phyloP scores from a whole-genome alignment of 1,140 invertebrate genomes.

The Zaprionus tsacasi region DNA sequence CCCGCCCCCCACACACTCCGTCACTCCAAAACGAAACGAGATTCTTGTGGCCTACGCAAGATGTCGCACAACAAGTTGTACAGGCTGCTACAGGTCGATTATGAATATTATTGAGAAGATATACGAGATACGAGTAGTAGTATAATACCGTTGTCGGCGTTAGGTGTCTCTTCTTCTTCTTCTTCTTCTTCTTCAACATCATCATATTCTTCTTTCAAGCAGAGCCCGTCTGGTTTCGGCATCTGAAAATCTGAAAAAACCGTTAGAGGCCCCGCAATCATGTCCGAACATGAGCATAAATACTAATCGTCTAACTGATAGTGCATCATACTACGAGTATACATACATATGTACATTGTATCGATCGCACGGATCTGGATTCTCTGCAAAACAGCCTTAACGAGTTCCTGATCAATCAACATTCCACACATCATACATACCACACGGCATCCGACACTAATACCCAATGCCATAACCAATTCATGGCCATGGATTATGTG shows the following conservation, averaged over 20 bases:
- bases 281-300: conserved; percentile 24
- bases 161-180: no score
- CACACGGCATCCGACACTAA: conserved; percentile 21
- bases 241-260: conserved; percentile 10
- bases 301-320: conserved; percentile 13
- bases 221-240: neutral
- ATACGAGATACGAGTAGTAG: conserved; percentile 22
- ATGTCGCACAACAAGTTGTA: conserved; percentile 66
- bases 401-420: conserved; percentile 28
- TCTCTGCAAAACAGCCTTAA: neutral
- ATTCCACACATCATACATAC: conserved; percentile 1
- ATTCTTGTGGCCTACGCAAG: conserved; percentile 62
- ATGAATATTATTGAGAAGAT: conserved; percentile 68
- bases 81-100: conserved; percentile 67
- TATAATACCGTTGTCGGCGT: conserved; percentile 59
- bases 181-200: no score
- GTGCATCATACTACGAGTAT: neutral
- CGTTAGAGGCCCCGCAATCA: conserved; percentile 31
- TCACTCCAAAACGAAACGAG: conserved; percentile 40
- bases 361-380: neutral
- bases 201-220: no score
- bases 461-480: conserved; percentile 1
- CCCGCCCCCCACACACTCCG: neutral
- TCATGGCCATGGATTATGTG: neutral
- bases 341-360: neutral